A percentile compares a stretch with the other conserved stretches of the same genome.
Conservation (phyloP, 2,113 vertebrate genomes). For the Phycodurus eques region DNA sequence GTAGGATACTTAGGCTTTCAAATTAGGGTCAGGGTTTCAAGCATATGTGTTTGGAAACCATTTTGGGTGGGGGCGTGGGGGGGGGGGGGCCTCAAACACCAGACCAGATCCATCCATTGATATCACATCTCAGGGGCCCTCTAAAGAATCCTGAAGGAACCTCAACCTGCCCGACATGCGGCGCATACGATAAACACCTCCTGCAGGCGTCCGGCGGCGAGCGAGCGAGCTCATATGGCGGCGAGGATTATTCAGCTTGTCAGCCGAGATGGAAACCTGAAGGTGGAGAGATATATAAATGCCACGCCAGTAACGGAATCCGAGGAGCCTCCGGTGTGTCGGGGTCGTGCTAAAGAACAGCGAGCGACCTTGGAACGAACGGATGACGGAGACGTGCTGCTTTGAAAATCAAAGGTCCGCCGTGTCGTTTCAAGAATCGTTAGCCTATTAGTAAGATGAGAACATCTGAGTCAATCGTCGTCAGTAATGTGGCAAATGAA, state of each 20-base stretch:
- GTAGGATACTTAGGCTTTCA: too few species aligned
- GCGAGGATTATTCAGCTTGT: conserved; percentile 28
- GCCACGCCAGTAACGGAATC: conserved; percentile 2
- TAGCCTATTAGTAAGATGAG: neutral
- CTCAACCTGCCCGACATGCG: neutral
- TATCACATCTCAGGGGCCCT: neutral
- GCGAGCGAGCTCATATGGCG: conserved; percentile 4
- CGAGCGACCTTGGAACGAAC: neutral
- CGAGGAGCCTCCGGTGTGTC: too few species aligned
- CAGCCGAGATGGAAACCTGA: conserved; percentile 26
- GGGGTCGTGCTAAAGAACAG: neutral
- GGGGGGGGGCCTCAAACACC: too few species aligned
- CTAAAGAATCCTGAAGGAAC: neutral
- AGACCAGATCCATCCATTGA: neutral
- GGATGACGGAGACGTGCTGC: neutral
- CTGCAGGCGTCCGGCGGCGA: neutral
- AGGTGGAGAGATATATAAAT: conserved; percentile 17
- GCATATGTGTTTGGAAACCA: too few species aligned
- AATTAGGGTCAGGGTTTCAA: too few species aligned
- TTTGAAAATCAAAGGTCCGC: neutral
- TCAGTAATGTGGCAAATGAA: neutral
- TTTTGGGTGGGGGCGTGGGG: too few species aligned
- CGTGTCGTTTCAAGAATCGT: neutral
- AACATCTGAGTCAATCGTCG: neutral
- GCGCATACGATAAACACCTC: neutral